Percentiles rank a stretch among this genome's conserved stretches.
phyloP scores from a whole-genome alignment of 2,797 vertebrate genomes.

The Delichon dasypus region DNA sequence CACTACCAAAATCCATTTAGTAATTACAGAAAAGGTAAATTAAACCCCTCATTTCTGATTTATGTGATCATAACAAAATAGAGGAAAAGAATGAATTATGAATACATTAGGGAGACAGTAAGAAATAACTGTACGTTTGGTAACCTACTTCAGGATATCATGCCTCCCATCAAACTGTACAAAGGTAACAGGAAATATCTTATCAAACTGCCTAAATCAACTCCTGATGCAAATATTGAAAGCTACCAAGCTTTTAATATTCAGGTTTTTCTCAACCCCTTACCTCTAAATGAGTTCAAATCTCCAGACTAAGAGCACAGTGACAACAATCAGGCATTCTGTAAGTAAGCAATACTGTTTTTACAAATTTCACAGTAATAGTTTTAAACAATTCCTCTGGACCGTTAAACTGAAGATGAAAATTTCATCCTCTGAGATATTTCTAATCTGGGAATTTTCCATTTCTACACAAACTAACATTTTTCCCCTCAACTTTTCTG shows the following conservation, averaged over 20 bases:
- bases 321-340: background rate
- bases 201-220: background rate
- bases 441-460: background rate
- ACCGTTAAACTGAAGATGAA: background rate
- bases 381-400: background rate
- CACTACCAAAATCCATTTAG: background rate
- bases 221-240: background rate
- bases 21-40: background rate
- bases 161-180: background rate
- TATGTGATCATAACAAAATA: background rate
- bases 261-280: background rate
- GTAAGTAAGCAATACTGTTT: background rate
- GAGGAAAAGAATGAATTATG: background rate
- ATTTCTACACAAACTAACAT: background rate
- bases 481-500: background rate
- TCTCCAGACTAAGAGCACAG: conserved; percentile 19
- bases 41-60: background rate
- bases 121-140: background rate
- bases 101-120: background rate
- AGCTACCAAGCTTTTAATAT: background rate
- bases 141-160: background rate
- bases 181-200: background rate
- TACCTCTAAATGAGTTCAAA: conserved; percentile 39
- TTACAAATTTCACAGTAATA: background rate
- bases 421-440: background rate